A percentile compares a stretch with the other conserved stretches of the same genome.
phyloP scores from a whole-genome alignment of 2,113 vertebrate genomes.

The Aramus guarauna region DNA sequence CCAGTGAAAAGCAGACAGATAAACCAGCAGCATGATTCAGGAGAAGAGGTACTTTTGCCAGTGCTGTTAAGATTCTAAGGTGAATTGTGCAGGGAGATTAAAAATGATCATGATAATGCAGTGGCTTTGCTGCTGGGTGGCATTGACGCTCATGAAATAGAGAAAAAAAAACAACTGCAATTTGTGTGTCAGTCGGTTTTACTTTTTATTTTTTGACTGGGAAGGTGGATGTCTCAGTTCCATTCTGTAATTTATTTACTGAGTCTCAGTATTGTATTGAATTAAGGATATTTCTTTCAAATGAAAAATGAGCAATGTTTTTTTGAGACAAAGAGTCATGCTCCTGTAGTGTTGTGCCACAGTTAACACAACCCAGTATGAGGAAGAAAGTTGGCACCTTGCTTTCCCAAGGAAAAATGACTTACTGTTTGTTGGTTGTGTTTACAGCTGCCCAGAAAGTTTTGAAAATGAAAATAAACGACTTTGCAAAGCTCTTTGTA shows the following conservation, averaged over 20 bases:
- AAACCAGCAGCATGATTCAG: neutral
- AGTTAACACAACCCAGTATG: neutral
- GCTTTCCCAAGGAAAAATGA: neutral
- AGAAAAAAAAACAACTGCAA: neutral
- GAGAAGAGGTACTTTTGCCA: neutral
- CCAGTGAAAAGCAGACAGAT: neutral
- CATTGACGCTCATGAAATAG: neutral
- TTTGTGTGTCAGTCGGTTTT: neutral
- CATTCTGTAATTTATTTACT: neutral
- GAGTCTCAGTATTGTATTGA: neutral
- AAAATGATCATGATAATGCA: neutral
- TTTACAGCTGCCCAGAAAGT: neutral
- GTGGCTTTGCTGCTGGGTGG: neutral
- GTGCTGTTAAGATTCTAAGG: neutral
- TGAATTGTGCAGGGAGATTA: neutral
- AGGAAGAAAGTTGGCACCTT: neutral
- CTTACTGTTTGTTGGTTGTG: neutral
- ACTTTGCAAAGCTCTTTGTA: neutral
- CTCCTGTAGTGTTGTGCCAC: neutral
- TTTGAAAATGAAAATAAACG: neutral
- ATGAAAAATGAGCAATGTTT: neutral
- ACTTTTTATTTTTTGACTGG: neutral
- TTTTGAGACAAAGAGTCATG: neutral
- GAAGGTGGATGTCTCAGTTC: neutral
- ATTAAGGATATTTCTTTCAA: neutral